Percentiles rank a stretch among this genome's conserved stretches.
Evolutionary conservation across 2,888 invertebrate genomes (phyloP).

Genomic region (Corythucha ciliata): DNA sequence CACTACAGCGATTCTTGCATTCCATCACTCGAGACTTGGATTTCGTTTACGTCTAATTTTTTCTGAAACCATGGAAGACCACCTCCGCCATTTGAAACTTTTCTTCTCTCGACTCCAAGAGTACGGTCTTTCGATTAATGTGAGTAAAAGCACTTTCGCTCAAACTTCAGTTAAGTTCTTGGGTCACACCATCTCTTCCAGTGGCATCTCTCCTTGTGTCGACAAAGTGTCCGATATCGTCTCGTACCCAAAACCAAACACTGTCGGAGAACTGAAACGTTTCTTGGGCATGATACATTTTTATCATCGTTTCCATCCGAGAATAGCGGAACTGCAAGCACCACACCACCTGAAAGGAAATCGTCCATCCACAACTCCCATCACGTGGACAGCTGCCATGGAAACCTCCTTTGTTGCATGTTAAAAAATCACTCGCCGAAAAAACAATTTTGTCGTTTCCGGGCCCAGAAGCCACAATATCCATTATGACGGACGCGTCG

Average conservation of each 20-base stretch:
- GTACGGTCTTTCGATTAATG: slow-evolving; percentile 12
- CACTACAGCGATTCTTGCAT: slow-evolving; percentile 17
- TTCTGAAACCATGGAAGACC: no score
- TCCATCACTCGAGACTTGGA: background rate
- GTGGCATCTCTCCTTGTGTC: slow-evolving; percentile 2
- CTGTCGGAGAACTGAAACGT: background rate
- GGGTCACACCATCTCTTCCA: slow-evolving; percentile 11
- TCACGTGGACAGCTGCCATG: slow-evolving; percentile 27
- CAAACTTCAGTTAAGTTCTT: slow-evolving; percentile 10
- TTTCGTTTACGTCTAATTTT: slow-evolving; percentile 1
- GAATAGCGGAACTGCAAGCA: slow-evolving; percentile 19
- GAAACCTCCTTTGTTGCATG: slow-evolving; percentile 26
- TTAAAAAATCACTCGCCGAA: slow-evolving; percentile 24
- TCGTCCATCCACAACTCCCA: slow-evolving; percentile 29
- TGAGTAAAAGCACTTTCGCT: slow-evolving; percentile 4
- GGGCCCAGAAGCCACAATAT: background rate
- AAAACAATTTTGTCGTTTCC: slow-evolving; percentile 29
- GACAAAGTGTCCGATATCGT: slow-evolving; percentile 9
- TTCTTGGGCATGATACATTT: slow-evolving; percentile 14
- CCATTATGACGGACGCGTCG: slow-evolving; percentile 36
- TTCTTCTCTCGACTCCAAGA: no score
- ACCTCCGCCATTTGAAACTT: no score
- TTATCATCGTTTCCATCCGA: slow-evolving; percentile 2
- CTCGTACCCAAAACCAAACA: slow-evolving; percentile 4
- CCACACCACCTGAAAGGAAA: slow-evolving; percentile 4